A percentile compares a stretch with the other conserved stretches of the same genome.
phyloP scores from a whole-genome alignment of 2,888 invertebrate species.

The Dryobotodes eremita region DNA sequence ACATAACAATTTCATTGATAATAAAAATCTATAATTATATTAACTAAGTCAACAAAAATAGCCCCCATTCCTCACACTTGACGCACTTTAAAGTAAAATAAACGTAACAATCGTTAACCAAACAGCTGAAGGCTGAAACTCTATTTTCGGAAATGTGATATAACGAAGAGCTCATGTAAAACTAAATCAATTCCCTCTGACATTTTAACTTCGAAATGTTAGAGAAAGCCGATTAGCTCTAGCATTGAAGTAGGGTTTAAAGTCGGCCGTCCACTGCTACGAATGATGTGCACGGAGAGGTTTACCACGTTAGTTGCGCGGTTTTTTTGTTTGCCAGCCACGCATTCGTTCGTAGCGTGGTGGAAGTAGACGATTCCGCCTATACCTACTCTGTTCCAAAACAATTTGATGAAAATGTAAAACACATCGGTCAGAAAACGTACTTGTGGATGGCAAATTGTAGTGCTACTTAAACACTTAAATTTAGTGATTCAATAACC shows the following conservation, averaged over 20 bases:
- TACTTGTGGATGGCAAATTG: not conserved
- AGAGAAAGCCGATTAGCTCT: slow-evolving; percentile 11
- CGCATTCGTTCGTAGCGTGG: not conserved
- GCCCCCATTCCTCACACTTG: not conserved
- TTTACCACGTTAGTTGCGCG: not conserved
- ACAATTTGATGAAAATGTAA: not conserved
- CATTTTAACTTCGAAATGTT: slow-evolving; percentile 45
- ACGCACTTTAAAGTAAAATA: not conserved
- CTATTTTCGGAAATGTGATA: slow-evolving; percentile 31
- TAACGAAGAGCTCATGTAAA: slow-evolving; percentile 11
- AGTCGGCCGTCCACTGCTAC: not conserved
- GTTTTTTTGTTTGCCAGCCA: not conserved
- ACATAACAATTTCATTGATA: not conserved
- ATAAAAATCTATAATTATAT: not conserved
- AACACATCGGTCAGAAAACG: not conserved
- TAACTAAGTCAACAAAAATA: not conserved
- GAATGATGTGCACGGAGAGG: too few relatives aligned
- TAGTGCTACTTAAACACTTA: not conserved
- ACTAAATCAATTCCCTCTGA: slow-evolving; percentile 25
- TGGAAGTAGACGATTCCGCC: not conserved
- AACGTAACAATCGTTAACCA: slow-evolving; percentile 9
- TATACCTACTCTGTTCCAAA: not conserved
- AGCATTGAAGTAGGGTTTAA: not conserved
- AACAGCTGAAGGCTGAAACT: slow-evolving; percentile 11
- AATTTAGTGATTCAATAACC: not conserved